Conservation (phyloP, 1,140 invertebrate species). For the Cotesia vestalis region DNA sequence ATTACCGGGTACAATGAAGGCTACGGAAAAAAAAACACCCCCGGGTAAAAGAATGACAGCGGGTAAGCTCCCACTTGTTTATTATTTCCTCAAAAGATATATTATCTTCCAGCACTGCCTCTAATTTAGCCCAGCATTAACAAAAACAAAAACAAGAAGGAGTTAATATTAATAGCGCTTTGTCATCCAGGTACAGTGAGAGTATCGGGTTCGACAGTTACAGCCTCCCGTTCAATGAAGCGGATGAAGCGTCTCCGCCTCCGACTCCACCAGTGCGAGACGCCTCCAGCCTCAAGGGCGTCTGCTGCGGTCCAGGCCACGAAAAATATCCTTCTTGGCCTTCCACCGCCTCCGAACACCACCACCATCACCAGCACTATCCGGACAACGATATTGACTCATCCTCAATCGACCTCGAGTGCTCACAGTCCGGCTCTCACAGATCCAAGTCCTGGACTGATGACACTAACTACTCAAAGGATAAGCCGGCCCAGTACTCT, state of each 20-base stretch:
- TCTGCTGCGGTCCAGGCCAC: constrained; percentile 78
- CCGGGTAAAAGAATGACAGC: constrained; percentile 64
- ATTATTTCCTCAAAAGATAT: background rate
- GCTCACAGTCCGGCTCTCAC: constrained; percentile 62
- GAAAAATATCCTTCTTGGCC: constrained; percentile 87
- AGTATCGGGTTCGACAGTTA: constrained; percentile 63
- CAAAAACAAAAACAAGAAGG: too few species aligned
- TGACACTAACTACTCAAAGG: constrained; percentile 79
- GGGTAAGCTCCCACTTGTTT: constrained; percentile 50
- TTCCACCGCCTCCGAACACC: constrained; percentile 56
- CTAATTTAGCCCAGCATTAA: too few species aligned
- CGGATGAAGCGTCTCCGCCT: constrained; percentile 65
- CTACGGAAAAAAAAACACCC: constrained; percentile 64
- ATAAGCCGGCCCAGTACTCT: constrained; percentile 73
- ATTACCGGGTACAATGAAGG: constrained; percentile 60
- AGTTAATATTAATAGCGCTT: constrained; percentile 13
- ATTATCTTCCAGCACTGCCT: too few species aligned
- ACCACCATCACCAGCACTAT: constrained; percentile 16
- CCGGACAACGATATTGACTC: constrained; percentile 63
- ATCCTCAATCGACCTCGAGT: constrained; percentile 45
- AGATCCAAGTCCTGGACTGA: constrained; percentile 80
- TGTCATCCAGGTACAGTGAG: constrained; percentile 58
- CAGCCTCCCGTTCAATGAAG: constrained; percentile 61
- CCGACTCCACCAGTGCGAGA: constrained; percentile 74
- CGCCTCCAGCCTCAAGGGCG: constrained; percentile 73